Base-by-base conservation (phyloP, 2,888 invertebrate species). In the Ernsta delagoae region DNA sequence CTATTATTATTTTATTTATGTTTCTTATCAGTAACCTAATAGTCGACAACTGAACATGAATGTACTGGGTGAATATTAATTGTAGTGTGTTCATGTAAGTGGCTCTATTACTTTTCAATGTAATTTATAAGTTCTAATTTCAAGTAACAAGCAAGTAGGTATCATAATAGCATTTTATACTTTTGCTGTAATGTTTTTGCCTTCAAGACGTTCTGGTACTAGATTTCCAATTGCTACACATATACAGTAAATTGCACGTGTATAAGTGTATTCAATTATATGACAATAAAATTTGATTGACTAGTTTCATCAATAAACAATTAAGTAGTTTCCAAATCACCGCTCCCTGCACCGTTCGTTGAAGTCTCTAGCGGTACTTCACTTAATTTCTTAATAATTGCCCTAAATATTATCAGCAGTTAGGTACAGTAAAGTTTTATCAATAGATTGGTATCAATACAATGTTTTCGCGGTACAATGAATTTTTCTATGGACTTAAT, bases 1-100 rank as follows among this genome's bases (percentile, higher is more conserved):
- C 45, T 48, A 62, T 67, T 67, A 67, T 57, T 57, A 39, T 57
- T 57, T 57, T 67, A 59, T 67, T 57, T 34, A 61, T 56, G 67
- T 56, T 36, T 41, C 43, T 67, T 67, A 67, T 67, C 54, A 43
- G 34, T 11, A 53, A n/a, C 43, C 60, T 57, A 11, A 31, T 41
- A 12, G 65, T 6, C 24, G 8, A 36, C n/a, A n/a, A n/a, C n/a
- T n/a, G n/a, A n/a, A n/a, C 9, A 48, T 43, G 12, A 34, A 16
- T 39, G 39, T 57, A n/a, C 31, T 34, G 54, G n/a, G 36, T n/a
- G 57, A 48, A 50, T 36, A n/a, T 9, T 50, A 12, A n/a, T 48
- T 48, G 12, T 48, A 34, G n/a, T 57, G n/a, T 57, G 34, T 57
- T 57, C 12, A 36, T 57, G 3, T 54, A 53, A 56, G 56, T 56